Evolutionary conservation across 1,140 invertebrate genomes (phyloP).

Genomic region (Panagrolaimus sp.): DNA sequence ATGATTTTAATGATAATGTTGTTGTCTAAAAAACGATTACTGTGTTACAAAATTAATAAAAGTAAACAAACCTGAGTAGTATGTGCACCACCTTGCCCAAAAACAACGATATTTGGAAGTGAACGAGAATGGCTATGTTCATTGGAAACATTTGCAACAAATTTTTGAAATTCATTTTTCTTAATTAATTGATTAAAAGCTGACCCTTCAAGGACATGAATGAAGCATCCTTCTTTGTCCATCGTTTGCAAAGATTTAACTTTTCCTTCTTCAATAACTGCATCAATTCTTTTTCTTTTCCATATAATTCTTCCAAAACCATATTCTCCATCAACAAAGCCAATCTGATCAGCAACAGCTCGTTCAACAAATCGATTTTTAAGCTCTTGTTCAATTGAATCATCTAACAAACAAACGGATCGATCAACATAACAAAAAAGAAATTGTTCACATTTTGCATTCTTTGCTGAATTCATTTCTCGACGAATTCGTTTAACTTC

Average conservation of each 20-base stretch:
- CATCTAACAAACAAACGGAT: constrained; percentile 28
- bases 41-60: not conserved
- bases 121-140: constrained; percentile 8
- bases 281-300: constrained; percentile 35
- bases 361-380: constrained; percentile 29
- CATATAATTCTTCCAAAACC: constrained; percentile 26
- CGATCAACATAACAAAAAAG: constrained; percentile 41
- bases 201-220: constrained; percentile 35
- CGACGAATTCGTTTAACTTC: constrained; percentile 40
- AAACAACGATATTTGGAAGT: constrained; percentile 9
- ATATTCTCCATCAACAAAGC: constrained; percentile 19
- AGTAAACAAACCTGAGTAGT: not conserved
- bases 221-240: constrained; percentile 32
- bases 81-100: not conserved
- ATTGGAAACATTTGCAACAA: not conserved
- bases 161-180: constrained; percentile 6
- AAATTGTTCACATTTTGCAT: constrained; percentile 51
- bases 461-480: constrained; percentile 45
- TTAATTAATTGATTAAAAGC: constrained; percentile 33
- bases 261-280: constrained; percentile 36
- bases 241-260: constrained; percentile 27
- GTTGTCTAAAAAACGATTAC: constrained; percentile 35
- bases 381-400: constrained; percentile 29
- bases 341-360: constrained; percentile 31
- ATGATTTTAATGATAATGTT: constrained; percentile 26